A percentile compares a stretch with the other conserved stretches of the same genome.
Conservation (phyloP, 2,113 vertebrate genomes). For the Spermophilus dauricus region DNA sequence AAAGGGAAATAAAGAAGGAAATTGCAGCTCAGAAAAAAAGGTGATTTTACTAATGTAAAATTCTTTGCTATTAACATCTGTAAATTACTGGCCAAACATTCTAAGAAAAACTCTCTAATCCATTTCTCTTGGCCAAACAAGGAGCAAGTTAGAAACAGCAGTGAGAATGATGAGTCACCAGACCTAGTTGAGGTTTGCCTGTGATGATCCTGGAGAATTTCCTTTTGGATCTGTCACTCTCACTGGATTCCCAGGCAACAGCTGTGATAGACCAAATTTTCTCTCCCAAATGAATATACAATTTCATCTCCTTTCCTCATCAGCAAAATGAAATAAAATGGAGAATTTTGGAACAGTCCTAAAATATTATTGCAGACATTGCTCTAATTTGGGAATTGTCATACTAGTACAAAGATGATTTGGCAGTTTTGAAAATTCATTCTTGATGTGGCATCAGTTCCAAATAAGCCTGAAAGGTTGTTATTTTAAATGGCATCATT, state of each 20-base stretch:
- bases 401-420: slow-evolving; percentile 10
- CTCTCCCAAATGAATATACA: slow-evolving; percentile 35
- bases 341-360: slow-evolving; percentile 52
- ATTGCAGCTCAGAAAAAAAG: neutral
- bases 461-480: slow-evolving; percentile 25
- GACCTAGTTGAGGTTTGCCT: neutral
- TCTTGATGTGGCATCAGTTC: slow-evolving; percentile 10
- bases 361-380: slow-evolving; percentile 59
- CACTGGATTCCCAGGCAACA: slow-evolving; percentile 46
- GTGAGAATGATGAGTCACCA: neutral
- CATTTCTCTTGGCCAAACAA: neutral
- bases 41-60: neutral
- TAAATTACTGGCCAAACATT: neutral
- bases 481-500: slow-evolving; percentile 1
- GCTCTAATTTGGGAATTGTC: slow-evolving; percentile 47
- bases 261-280: slow-evolving; percentile 45
- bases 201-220: neutral
- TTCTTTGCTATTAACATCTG: slow-evolving; percentile 5
- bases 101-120: neutral
- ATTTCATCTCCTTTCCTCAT: slow-evolving; percentile 66
- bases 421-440: slow-evolving; percentile 61
- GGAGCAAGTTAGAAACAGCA: neutral
- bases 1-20: neutral
- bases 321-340: slow-evolving; percentile 67
- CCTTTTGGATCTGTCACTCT: slow-evolving; percentile 48